phyloP scores from a whole-genome alignment of 1,140 invertebrate genomes.

The Platyscapa corneri region DNA sequence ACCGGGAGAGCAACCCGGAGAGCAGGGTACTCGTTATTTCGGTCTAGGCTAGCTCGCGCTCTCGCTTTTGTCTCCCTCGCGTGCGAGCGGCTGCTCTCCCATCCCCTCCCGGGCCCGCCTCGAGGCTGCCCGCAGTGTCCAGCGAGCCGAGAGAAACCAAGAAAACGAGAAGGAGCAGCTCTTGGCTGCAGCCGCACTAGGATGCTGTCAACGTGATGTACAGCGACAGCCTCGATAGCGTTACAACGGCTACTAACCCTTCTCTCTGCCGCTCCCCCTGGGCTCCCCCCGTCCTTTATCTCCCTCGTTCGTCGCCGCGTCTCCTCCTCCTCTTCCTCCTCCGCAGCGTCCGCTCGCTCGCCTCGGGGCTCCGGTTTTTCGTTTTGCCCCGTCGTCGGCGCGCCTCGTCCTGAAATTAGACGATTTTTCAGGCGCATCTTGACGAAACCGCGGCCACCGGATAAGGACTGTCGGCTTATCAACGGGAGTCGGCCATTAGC shows the following conservation, averaged over 20 bases:
- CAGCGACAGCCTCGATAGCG: slow-evolving; percentile 75
- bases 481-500: slow-evolving; percentile 62
- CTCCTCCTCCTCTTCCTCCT: not conserved
- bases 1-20: not conserved
- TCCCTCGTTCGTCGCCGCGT: not conserved
- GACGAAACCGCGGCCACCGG: slow-evolving; percentile 25
- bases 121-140: slow-evolving; percentile 17
- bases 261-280: slow-evolving; percentile 53
- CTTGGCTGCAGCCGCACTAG: slow-evolving; percentile 63
- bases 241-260: slow-evolving; percentile 75
- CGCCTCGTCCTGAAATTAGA: slow-evolving; percentile 37
- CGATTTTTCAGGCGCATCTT: slow-evolving; percentile 11
- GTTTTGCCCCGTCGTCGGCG: not conserved
- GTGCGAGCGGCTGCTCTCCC: not conserved
- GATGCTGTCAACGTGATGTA: slow-evolving; percentile 75
- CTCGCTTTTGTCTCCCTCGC: slow-evolving; percentile 33
- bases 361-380: not conserved
- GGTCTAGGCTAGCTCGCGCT: not conserved
- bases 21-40: slow-evolving; percentile 32
- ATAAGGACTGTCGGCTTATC: slow-evolving; percentile 10
- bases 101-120: not conserved
- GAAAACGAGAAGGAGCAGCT: slow-evolving; percentile 23
- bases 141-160: slow-evolving; percentile 57
- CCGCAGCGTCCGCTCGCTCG: not conserved
- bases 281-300: not conserved